Percentiles rank a stretch among this genome's conserved stretches.
phyloP scores from a whole-genome alignment of 2,888 invertebrate species.

The Argyra leucocephala region DNA sequence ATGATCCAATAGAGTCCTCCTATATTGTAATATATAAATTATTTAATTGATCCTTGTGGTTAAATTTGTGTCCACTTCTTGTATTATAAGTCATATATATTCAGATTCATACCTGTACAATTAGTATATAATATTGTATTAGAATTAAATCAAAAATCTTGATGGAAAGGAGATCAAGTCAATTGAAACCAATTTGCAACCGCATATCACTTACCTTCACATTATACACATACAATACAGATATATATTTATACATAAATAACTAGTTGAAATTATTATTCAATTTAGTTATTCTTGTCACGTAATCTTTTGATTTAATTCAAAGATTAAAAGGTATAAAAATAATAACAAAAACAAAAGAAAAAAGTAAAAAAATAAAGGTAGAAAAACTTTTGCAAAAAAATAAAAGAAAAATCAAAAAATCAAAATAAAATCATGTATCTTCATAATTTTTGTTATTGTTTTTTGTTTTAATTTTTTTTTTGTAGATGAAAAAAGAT shows the following conservation, averaged over 20 bases:
- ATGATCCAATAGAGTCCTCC: too few relatives aligned
- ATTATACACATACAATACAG: not conserved
- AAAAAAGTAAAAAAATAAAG: not conserved
- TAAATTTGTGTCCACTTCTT: too few relatives aligned
- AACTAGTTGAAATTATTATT: not conserved
- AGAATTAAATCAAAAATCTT: not conserved
- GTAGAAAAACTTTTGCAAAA: not conserved
- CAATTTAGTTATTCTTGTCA: conserved; percentile 9
- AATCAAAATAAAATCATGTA: not conserved
- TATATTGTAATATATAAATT: too few relatives aligned
- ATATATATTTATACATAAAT: not conserved
- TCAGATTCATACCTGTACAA: too few relatives aligned
- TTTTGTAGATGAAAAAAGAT: not conserved
- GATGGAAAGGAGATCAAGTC: not conserved
- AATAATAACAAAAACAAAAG: not conserved
- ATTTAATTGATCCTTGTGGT: too few relatives aligned
- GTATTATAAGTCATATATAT: too few relatives aligned
- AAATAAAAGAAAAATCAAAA: not conserved
- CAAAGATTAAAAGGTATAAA: conserved; percentile 8
- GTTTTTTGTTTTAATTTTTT: too few relatives aligned
- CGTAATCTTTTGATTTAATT: conserved; percentile 11
- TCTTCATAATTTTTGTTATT: too few relatives aligned
- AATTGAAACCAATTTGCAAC: conserved; percentile 4
- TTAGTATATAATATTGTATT: too few relatives aligned
- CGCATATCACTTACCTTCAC: not conserved